A percentile compares a stretch with the other conserved stretches of the same genome.
phyloP scores from a whole-genome alignment of 2,113 vertebrate species.

The Ceratotherium simum region DNA sequence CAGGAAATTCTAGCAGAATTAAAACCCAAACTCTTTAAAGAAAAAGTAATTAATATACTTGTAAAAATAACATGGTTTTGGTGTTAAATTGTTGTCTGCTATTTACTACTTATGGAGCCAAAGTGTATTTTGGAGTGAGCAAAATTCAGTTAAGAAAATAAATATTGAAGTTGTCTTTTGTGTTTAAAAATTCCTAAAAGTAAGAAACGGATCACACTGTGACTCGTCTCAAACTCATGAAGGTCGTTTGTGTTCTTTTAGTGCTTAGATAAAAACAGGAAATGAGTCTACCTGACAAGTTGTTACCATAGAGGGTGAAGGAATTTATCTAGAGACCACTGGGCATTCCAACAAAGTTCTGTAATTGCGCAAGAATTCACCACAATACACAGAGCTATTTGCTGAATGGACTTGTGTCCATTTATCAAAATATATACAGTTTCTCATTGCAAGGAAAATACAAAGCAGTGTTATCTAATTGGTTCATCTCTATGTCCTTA shows the following conservation, averaged over 20 bases:
- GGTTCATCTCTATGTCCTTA: background rate
- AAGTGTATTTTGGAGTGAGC: conserved; percentile 49
- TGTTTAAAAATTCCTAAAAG: conserved; percentile 54
- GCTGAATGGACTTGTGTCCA: conserved; percentile 39
- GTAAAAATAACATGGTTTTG: conserved; percentile 42
- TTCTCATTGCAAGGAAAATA: conserved; percentile 37
- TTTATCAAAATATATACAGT: conserved; percentile 66
- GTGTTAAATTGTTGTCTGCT: conserved; percentile 47
- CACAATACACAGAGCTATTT: conserved; percentile 67
- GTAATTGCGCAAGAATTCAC: conserved; percentile 77
- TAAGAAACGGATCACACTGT: conserved; percentile 44
- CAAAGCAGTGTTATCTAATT: background rate
- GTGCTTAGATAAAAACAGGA: conserved; percentile 82
- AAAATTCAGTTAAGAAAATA: conserved; percentile 57
- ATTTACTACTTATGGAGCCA: conserved; percentile 7
- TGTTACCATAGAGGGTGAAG: conserved; percentile 79
- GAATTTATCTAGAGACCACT: conserved; percentile 75
- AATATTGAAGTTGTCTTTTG: conserved; percentile 55
- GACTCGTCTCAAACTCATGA: conserved; percentile 56
- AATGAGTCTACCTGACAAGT: conserved; percentile 81
- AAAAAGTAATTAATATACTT: conserved; percentile 59
- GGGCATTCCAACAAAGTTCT: conserved; percentile 71
- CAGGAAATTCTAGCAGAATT: conserved; percentile 82
- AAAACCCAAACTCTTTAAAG: conserved; percentile 69
- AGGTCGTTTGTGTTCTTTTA: conserved; percentile 64